phyloP scores from a whole-genome alignment of 2,888 invertebrate genomes.

The Luperina nickerlii region DNA sequence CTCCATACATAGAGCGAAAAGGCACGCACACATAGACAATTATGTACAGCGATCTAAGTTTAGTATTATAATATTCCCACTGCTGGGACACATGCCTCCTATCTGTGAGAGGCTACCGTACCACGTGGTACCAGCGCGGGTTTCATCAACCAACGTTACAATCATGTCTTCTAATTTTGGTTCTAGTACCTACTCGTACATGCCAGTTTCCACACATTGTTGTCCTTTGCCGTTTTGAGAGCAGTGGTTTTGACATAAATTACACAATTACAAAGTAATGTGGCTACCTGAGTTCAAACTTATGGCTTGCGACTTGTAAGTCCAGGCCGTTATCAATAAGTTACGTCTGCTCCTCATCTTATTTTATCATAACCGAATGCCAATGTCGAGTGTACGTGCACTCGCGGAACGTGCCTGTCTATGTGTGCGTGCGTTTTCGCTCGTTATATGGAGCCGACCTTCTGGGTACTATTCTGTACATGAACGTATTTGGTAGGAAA shows the following conservation, averaged over 20 bases:
- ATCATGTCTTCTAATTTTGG: neutral
- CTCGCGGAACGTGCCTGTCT: neutral
- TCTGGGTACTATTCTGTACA: neutral
- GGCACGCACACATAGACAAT: neutral
- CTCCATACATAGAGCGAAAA: neutral
- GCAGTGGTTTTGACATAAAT: neutral
- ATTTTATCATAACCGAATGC: neutral
- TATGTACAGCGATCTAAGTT: neutral
- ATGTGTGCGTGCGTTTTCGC: neutral
- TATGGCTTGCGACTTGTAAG: neutral
- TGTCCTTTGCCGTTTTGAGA: neutral
- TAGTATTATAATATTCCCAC: neutral
- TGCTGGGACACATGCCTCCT: neutral
- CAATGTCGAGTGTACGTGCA: neutral
- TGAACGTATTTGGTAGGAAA: conserved; percentile 23
- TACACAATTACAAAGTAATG: neutral
- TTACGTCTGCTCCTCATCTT: neutral
- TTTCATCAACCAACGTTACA: too few relatives aligned
- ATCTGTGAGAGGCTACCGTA: too few relatives aligned
- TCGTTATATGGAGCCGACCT: conserved; percentile 3
- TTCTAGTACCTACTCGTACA: too few relatives aligned
- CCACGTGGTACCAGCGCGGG: too few relatives aligned
- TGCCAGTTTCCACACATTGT: neutral
- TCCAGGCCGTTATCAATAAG: neutral
- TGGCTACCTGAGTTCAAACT: neutral